Evolutionary conservation across 1,140 invertebrate genomes (phyloP).

Genomic region (Zaprionus camerounensis): DNA sequence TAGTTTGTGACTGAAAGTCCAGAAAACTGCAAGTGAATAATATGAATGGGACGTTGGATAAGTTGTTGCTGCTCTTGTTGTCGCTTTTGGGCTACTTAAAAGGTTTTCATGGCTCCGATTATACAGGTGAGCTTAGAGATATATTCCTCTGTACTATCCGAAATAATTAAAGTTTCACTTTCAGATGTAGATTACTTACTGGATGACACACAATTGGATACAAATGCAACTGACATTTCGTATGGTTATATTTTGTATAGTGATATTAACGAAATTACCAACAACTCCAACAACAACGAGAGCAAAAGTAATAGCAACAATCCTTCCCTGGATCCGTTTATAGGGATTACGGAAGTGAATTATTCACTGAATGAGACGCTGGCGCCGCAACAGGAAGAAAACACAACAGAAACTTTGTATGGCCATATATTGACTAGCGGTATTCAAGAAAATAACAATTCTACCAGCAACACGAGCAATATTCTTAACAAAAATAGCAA

Average conservation of each 20-base stretch:
- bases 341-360: neutral
- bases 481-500: neutral
- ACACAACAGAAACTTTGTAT: neutral
- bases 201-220: neutral
- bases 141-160: neutral
- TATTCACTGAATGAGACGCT: neutral
- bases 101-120: slow-evolving; percentile 3
- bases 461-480: neutral
- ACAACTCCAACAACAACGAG: neutral
- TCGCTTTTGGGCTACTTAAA: neutral
- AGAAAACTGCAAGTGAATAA: slow-evolving; percentile 2
- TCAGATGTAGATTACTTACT: neutral
- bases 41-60: neutral
- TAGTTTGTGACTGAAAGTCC: slow-evolving; percentile 12
- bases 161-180: neutral
- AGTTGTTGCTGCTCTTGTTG: slow-evolving; percentile 9
- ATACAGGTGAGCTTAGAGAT: neutral
- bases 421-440: neutral
- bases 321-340: too few relatives aligned
- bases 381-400: neutral
- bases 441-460: neutral
- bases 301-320: neutral
- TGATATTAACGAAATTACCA: neutral
- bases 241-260: neutral
- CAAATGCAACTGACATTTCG: neutral